Evolutionary conservation across 2,888 invertebrate species (phyloP).

Genomic region (Tipula confusa): DNA sequence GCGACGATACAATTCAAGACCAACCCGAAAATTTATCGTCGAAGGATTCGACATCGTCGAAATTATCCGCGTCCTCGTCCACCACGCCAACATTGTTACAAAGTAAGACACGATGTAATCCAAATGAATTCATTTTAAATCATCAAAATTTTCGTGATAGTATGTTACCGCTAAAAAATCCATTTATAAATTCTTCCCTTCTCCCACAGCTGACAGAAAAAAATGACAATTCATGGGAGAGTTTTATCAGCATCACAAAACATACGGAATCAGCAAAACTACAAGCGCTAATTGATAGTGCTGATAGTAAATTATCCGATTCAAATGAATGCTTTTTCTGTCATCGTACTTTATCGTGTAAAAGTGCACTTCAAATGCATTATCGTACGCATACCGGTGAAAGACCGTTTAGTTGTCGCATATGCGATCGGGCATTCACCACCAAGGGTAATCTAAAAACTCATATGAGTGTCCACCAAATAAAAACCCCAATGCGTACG

Average conservation of each 20-base stretch:
- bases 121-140: conserved; percentile 40
- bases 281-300: conserved; percentile 94
- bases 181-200: conserved; percentile 42
- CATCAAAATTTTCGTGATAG: neutral
- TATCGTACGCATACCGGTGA: conserved; percentile 61
- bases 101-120: conserved; percentile 30
- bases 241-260: conserved; percentile 81
- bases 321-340: conserved; percentile 99
- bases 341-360: conserved; percentile 92
- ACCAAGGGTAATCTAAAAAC: conserved; percentile 99
- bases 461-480: conserved; percentile 98
- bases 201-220: conserved; percentile 74
- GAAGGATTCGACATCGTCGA: conserved; percentile 42
- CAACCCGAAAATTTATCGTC: conserved; percentile 37
- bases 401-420: conserved; percentile 89
- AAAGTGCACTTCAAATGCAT: conserved; percentile 97
- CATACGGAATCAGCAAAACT: conserved; percentile 95
- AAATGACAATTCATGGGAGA: conserved; percentile 96
- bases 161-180: conserved; percentile 26
- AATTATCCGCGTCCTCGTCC: conserved; percentile 47
- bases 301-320: conserved; percentile 90
- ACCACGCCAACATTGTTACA: conserved; percentile 40
- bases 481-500: conserved; percentile 87
- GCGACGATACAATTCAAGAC: conserved; percentile 42
- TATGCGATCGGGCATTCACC: conserved; percentile 95